Conservation (phyloP, 2,888 invertebrate species). For the Pardosa pseudoannulata region DNA sequence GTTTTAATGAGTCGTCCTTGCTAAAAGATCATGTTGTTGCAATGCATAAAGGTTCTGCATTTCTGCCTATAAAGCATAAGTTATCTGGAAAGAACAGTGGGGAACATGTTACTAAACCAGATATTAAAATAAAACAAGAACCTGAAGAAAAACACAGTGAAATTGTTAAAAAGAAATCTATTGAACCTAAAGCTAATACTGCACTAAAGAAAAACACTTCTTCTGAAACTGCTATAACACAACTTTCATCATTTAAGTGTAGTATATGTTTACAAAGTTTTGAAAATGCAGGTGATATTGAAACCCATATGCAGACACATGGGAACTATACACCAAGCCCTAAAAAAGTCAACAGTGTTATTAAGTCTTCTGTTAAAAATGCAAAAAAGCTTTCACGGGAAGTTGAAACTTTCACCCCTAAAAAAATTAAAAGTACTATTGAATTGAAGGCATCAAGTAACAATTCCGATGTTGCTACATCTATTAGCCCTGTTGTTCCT, state of each 20-base stretch:
- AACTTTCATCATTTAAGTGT: slow-evolving; percentile 30
- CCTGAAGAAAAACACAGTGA: not conserved
- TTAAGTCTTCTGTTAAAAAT: too few species aligned
- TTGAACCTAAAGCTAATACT: not conserved
- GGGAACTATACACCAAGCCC: too few species aligned
- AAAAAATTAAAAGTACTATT: too few species aligned
- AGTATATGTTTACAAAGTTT: slow-evolving; percentile 43
- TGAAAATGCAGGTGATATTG: slow-evolving; percentile 27
- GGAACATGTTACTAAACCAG: not conserved
- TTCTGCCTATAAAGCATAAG: slow-evolving; percentile 38
- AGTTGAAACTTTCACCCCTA: too few species aligned
- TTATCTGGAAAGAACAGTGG: not conserved
- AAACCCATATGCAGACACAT: slow-evolving; percentile 38
- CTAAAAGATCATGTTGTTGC: slow-evolving; percentile 57
- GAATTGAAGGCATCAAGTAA: too few species aligned
- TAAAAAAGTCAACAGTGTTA: too few species aligned
- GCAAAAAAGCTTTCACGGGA: too few species aligned
- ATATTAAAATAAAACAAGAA: not conserved
- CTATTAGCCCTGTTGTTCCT: not conserved
- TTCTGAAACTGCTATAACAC: not conserved
- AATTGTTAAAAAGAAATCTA: not conserved
- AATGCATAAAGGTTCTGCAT: slow-evolving; percentile 50
- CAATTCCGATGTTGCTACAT: not conserved
- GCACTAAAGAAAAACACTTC: not conserved
- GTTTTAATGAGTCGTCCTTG: slow-evolving; percentile 27